Percentiles rank a stretch among this genome's conserved stretches.
These are phyloP conservation scores for Sturnus vulgaris DNA, from an alignment of 2,113 vertebrate genomes.

Conservation along the genomic window DNA sequence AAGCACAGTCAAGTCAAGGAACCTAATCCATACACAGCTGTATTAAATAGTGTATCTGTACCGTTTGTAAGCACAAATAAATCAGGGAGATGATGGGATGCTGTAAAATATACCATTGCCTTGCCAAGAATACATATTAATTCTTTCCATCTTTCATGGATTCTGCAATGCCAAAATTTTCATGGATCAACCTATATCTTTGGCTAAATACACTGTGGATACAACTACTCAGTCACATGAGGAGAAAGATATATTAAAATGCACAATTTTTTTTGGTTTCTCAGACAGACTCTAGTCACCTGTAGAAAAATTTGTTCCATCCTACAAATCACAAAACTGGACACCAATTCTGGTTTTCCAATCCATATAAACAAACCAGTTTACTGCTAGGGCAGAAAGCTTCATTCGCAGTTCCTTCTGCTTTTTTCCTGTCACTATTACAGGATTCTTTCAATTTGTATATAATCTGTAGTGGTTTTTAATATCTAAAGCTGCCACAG, in stretches of 20 bases:
- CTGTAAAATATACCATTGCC: background rate
- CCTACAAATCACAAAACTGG: background rate
- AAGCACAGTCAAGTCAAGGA: background rate
- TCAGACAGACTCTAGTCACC: background rate
- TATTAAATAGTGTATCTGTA: background rate
- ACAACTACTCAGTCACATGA: background rate
- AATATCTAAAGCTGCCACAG: background rate
- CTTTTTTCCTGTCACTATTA: background rate
- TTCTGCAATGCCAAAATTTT: background rate
- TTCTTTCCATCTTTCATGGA: background rate
- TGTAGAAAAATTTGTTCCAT: background rate
- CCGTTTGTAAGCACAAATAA: too few species aligned
- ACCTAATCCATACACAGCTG: background rate
- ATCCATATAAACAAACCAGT: background rate
- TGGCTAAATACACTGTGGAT: background rate
- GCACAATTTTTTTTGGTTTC: background rate
- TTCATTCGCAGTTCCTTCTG: background rate
- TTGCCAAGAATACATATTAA: background rate
- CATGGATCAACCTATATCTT: background rate
- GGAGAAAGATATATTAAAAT: background rate
- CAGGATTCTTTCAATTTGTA: background rate
- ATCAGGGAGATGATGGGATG: background rate
- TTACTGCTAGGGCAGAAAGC: background rate
- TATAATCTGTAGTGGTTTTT: background rate
- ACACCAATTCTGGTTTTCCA: background rate